Percentiles rank a stretch among this genome's conserved stretches.
Evolutionary conservation across 2,888 invertebrate species (phyloP).

Genomic region (Leptinotarsa rubiginosa): DNA sequence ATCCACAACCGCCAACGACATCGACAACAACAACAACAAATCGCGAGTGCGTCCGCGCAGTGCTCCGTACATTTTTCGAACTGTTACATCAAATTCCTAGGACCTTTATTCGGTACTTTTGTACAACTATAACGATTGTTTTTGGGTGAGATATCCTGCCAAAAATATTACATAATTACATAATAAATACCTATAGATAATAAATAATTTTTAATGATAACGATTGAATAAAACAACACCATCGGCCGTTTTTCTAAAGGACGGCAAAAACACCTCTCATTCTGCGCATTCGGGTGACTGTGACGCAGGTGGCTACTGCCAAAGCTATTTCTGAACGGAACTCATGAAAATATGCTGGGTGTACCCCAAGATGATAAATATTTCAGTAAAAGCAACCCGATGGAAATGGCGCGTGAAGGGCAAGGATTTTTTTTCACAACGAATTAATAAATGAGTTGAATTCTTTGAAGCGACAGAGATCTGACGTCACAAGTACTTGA

Average conservation of each 20-base stretch:
- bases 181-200: slow-evolving; percentile 58
- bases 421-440: too few species aligned
- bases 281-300: background rate
- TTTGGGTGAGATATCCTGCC: slow-evolving; percentile 68
- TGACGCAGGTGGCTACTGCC: background rate
- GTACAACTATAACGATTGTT: slow-evolving; percentile 64
- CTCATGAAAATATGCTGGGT: background rate
- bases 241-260: slow-evolving; percentile 5
- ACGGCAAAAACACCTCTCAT: slow-evolving; percentile 11
- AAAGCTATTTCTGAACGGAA: background rate
- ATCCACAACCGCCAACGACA: slow-evolving; percentile 39
- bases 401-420: too few species aligned
- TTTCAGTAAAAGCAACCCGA: too few species aligned
- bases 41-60: slow-evolving; percentile 64
- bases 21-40: slow-evolving; percentile 32
- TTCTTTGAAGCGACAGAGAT: too few species aligned
- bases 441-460: too few species aligned
- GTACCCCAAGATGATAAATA: background rate
- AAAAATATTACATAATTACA: slow-evolving; percentile 63
- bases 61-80: slow-evolving; percentile 66
- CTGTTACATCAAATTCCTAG: slow-evolving; percentile 66
- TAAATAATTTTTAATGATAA: slow-evolving; percentile 57
- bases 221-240: slow-evolving; percentile 48
- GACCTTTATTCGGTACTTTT: slow-evolving; percentile 65
- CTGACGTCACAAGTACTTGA: too few species aligned